Evolutionary conservation across 2,888 invertebrate species (phyloP), one percentile per base, ranked within the genome.

Genomic region (Morpho achilles): DNA sequence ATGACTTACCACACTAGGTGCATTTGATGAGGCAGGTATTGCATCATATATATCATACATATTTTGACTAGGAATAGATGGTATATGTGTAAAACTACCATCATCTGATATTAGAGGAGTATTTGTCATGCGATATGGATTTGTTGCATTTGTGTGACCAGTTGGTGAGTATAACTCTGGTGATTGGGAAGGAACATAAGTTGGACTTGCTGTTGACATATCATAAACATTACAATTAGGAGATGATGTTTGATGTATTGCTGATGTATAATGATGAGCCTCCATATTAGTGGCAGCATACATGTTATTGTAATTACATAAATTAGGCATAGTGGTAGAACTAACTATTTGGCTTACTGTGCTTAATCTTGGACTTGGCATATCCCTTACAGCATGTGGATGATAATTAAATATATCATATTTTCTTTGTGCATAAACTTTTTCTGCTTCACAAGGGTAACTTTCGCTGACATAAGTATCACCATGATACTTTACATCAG

Each of bases 241-340:
- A 49, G 82, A 72, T 47, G 80, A 70, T 43, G 79, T 68, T 59
- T 81, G 82, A 63, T 83, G 87, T 50, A 79, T 69, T 42, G 79
- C 61, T 62, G 75, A 61, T 61, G 82, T 69, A 68, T 80, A 88
- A 59, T 83, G 82, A 68, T 80, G 82, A 62, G 74, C 69, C 47
- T 87, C 87, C 50, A 76, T 68, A 64, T 71, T 72, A 53, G 80
- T 63, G 59, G 73, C 73, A 51, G 77, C 66, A 71, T 86, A 88
- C 63, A 80, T 71, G 67, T 80, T 83, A 69, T 77, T 86, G 65
- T 84, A 87, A 63, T 77, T 80, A 70, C 85, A 87, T 69, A 90
- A 76, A 76, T 91, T 90, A 67, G 91, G 90, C 90, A 90, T 90
- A 65, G 89, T 90, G 64, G 82, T 87, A 57, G 90, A 89, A 70